Evolutionary conservation across 2,797 vertebrate genomes (phyloP).

Genomic region (Sandelia bainsii): DNA sequence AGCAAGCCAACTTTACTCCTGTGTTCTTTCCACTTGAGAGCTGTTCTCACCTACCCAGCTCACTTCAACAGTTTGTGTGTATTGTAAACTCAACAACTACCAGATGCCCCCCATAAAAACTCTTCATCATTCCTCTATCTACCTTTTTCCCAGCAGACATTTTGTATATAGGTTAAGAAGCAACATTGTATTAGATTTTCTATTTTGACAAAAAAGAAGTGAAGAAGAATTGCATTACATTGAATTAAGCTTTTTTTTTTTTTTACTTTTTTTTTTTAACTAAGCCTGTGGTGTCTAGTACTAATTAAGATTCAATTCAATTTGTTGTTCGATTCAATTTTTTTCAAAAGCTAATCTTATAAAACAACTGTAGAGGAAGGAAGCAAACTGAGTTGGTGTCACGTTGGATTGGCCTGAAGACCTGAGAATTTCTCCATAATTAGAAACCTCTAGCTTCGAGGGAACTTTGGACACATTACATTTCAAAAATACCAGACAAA

Average conservation of each 20-base stretch:
- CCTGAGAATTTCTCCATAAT: background rate
- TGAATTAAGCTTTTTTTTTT: background rate
- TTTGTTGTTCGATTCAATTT: no score
- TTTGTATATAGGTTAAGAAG: slow-evolving; percentile 4
- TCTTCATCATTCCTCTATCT: slow-evolving; percentile 8
- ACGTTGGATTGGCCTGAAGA: slow-evolving; percentile 17
- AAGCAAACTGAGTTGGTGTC: background rate
- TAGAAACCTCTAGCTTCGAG: background rate
- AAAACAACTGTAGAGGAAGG: background rate
- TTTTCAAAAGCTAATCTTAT: background rate
- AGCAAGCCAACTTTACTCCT: slow-evolving; percentile 48
- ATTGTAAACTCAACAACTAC: slow-evolving; percentile 43
- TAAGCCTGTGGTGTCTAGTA: background rate
- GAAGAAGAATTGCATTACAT: background rate
- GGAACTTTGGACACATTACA: background rate
- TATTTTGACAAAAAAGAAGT: background rate
- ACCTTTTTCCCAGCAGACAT: slow-evolving; percentile 5
- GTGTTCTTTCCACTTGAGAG: slow-evolving; percentile 65
- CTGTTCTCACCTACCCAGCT: slow-evolving; percentile 44
- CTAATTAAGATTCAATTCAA: slow-evolving; percentile 22
- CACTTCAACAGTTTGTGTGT: slow-evolving; percentile 28
- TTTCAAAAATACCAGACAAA: background rate
- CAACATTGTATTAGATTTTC: slow-evolving; percentile 2
- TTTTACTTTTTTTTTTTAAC: background rate
- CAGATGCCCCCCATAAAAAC: slow-evolving; percentile 20